phyloP scores from a whole-genome alignment of 1,140 invertebrate genomes.

The Leptinotarsa lineolata region DNA sequence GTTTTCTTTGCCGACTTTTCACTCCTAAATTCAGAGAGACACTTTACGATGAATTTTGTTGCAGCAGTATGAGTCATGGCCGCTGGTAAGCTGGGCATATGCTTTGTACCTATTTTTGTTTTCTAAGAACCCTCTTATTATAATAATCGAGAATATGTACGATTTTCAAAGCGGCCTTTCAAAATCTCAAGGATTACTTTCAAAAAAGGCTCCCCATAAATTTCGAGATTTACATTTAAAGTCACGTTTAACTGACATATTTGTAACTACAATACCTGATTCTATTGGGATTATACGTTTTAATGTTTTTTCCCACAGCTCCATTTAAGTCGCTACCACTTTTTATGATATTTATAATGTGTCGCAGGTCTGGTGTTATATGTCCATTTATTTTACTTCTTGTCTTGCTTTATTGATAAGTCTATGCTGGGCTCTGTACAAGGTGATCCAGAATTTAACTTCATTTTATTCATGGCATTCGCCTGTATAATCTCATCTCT shows the following conservation, averaged over 20 bases:
- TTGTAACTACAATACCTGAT: slow-evolving; percentile 16
- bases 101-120: neutral
- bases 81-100: too few species aligned
- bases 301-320: slow-evolving; percentile 19
- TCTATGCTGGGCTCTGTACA: neutral
- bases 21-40: too few species aligned
- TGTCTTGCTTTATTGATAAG: slow-evolving; percentile 10
- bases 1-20: too few species aligned
- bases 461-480: neutral
- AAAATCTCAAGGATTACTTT: slow-evolving; percentile 6
- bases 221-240: slow-evolving; percentile 14
- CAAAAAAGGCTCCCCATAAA: slow-evolving; percentile 12
- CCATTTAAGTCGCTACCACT: slow-evolving; percentile 12
- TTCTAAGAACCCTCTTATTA: slow-evolving; percentile 1
- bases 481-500: neutral
- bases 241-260: slow-evolving; percentile 11
- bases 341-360: slow-evolving; percentile 18
- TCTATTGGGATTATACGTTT: slow-evolving; percentile 15
- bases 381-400: slow-evolving; percentile 6
- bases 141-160: neutral
- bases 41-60: too few species aligned
- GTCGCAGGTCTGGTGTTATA: slow-evolving; percentile 7
- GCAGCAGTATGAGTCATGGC: too few species aligned
- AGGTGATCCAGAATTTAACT: neutral
- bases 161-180: neutral